Evolutionary conservation across 2,888 invertebrate genomes (phyloP).

Genomic region (Chirona hameri): DNA sequence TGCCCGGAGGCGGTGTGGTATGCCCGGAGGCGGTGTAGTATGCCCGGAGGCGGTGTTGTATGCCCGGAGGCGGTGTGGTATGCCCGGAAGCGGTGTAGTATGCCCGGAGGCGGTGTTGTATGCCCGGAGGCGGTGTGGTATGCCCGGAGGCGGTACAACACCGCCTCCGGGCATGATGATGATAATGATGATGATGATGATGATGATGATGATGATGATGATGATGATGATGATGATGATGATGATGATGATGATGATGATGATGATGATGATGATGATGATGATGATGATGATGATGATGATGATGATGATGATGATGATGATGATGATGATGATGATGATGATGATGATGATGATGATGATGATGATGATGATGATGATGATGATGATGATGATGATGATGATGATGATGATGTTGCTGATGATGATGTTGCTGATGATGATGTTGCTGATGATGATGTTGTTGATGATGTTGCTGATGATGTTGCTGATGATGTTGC

Average conservation of each 20-base stretch:
- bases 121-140: no score
- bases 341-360: slow-evolving; percentile 24
- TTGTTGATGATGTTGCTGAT: no score
- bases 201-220: slow-evolving; percentile 27
- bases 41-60: no score
- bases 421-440: no score
- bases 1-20: no score
- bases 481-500: no score
- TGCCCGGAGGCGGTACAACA: not conserved
- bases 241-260: slow-evolving; percentile 12
- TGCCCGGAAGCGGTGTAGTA: no score
- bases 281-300: slow-evolving; percentile 22
- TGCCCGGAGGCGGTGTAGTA: no score
- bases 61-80: no score
- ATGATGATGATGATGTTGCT: no score
- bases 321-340: slow-evolving; percentile 26
- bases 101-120: no score
- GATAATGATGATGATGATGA: slow-evolving; percentile 25
- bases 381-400: not conserved
- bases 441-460: no score
- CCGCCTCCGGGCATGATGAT: not conserved
- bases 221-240: slow-evolving; percentile 25
- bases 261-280: slow-evolving; percentile 29
- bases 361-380: slow-evolving; percentile 22
- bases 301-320: not conserved